phyloP scores from a whole-genome alignment of 2,888 invertebrate genomes.

The Aphodius sticticus region DNA sequence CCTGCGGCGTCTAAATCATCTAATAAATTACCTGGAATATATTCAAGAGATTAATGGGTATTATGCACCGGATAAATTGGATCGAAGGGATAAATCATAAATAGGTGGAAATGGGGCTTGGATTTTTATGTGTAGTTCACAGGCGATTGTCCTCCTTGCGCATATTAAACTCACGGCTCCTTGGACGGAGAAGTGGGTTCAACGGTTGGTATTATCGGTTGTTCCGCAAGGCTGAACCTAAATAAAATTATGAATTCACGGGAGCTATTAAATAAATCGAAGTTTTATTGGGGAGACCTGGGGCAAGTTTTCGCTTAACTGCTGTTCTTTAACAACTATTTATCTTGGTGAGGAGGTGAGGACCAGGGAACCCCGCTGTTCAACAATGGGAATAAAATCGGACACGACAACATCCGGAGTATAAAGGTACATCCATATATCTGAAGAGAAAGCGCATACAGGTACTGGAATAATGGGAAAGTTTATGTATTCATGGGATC shows the following conservation, averaged over 20 bases:
- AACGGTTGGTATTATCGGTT: slow-evolving; percentile 47
- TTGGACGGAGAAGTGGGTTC: background rate
- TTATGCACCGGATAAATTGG: slow-evolving; percentile 32
- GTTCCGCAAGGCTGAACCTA: slow-evolving; percentile 49
- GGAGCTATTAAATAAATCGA: slow-evolving; percentile 50
- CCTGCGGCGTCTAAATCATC: slow-evolving; percentile 41
- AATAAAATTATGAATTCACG: slow-evolving; percentile 48
- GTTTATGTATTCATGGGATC: slow-evolving; percentile 36
- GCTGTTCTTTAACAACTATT: slow-evolving; percentile 40
- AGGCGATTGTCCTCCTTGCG: background rate
- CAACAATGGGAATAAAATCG: slow-evolving; percentile 36
- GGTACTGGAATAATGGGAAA: slow-evolving; percentile 37
- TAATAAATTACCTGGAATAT: slow-evolving; percentile 40
- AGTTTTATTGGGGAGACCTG: slow-evolving; percentile 49
- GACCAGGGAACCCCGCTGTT: slow-evolving; percentile 25
- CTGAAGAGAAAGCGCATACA: slow-evolving; percentile 23
- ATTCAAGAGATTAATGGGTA: slow-evolving; percentile 37
- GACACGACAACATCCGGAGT: slow-evolving; percentile 33
- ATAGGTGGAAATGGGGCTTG: slow-evolving; percentile 27
- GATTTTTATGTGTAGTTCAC: background rate
- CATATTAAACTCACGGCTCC: background rate
- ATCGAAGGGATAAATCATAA: slow-evolving; percentile 34
- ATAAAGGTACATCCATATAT: slow-evolving; percentile 28
- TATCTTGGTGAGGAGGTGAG: slow-evolving; percentile 28
- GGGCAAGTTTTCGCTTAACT: slow-evolving; percentile 39